Conservation (phyloP, 1,140 invertebrate genomes). For the Trissolcus basalis region DNA sequence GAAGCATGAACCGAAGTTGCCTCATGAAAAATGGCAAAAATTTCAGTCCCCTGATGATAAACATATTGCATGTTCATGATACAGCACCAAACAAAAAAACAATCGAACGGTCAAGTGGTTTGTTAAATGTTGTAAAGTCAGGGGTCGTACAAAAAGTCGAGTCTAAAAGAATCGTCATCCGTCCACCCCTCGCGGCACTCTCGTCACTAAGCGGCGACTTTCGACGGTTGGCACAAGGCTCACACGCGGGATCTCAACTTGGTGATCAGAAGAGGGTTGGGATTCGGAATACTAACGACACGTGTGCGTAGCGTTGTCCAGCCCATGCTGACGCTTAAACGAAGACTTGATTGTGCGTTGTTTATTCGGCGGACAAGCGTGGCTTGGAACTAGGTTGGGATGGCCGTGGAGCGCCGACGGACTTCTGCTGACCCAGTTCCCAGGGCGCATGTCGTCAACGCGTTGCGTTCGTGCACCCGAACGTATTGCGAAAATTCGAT, state of each 20-base stretch:
- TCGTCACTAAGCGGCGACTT: background rate
- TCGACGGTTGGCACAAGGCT: no score
- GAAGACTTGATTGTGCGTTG: conserved; percentile 28
- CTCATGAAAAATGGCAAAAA: no score
- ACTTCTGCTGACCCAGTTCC: conserved; percentile 39
- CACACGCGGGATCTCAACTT: no score
- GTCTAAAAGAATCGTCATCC: no score
- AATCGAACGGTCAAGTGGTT: no score
- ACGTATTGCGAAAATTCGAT: conserved; percentile 11
- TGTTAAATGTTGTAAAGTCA: no score
- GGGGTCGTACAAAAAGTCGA: no score
- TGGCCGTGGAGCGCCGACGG: conserved; percentile 47
- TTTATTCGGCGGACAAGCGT: conserved; percentile 43
- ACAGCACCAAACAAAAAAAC: no score
- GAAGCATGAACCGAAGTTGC: no score
- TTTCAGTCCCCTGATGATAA: no score
- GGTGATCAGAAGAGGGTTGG: background rate
- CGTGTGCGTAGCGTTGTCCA: conserved; percentile 73
- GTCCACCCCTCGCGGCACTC: background rate
- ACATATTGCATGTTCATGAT: no score
- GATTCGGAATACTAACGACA: conserved; percentile 69
- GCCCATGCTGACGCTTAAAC: conserved; percentile 67
- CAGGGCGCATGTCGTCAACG: conserved; percentile 15
- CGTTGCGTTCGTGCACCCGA: conserved; percentile 5
- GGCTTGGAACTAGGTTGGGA: conserved; percentile 62